These are phyloP conservation scores for Zygogramma bicolorata DNA, from an alignment of 2,888 invertebrate genomes.

Conservation along the genomic window DNA sequence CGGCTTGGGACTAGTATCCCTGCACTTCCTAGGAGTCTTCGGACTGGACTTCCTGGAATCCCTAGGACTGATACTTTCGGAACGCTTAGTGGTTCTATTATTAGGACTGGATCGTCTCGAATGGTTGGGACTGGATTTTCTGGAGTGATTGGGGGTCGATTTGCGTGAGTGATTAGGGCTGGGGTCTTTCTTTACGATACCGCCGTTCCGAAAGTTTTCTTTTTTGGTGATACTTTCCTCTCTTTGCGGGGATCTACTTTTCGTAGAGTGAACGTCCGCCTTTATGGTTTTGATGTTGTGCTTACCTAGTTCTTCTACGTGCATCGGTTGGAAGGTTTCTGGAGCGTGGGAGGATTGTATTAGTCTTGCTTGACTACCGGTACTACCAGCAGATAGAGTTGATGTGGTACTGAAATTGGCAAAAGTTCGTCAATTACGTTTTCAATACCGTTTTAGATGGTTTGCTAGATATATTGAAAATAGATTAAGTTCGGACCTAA, in stretches of 20 bases:
- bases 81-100: conserved; percentile 40
- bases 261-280: conserved; percentile 62
- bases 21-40: conserved; percentile 56
- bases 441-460: no score
- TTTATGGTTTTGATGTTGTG: conserved; percentile 67
- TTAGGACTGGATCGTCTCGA: conserved; percentile 48
- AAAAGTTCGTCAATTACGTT: background rate
- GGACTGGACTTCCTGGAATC: conserved; percentile 48
- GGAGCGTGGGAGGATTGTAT: conserved; percentile 96
- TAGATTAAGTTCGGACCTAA: no score
- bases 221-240: conserved; percentile 54
- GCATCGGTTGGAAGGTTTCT: conserved; percentile 89
- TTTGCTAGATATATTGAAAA: background rate
- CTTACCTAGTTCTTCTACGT: conserved; percentile 92
- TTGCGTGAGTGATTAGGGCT: conserved; percentile 49
- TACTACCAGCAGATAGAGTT: conserved; percentile 93
- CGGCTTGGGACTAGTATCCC: conserved; percentile 51
- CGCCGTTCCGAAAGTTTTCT: conserved; percentile 41
- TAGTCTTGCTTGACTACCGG: conserved; percentile 91
- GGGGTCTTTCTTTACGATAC: conserved; percentile 50
- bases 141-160: conserved; percentile 50
- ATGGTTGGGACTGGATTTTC: conserved; percentile 45
- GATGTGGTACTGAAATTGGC: conserved; percentile 84
- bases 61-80: conserved; percentile 48
- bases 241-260: conserved; percentile 38